These are phyloP conservation scores for Sarcophaga bullata DNA, from an alignment of 1,140 invertebrate genomes.

Conservation along the genomic window DNA sequence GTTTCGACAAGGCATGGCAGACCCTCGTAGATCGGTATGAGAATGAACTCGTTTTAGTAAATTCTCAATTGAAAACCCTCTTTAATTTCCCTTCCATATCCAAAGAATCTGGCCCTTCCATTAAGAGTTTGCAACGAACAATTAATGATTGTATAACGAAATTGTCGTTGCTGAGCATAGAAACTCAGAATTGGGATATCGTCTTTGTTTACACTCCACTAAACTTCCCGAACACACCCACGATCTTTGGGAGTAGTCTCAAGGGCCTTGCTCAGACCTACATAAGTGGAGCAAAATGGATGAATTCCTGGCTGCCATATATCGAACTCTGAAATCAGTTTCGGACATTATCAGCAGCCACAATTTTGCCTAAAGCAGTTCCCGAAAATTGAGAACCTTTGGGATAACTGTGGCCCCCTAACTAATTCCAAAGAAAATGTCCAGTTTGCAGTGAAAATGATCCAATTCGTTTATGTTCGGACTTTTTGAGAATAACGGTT, in stretches of 20 bases:
- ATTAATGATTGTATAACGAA: too few relatives aligned
- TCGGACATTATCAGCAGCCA: neutral
- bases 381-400: neutral
- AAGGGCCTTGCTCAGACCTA: neutral
- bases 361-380: neutral
- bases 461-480: neutral
- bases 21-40: neutral
- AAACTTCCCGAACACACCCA: neutral
- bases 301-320: neutral
- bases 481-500: neutral
- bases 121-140: too few relatives aligned
- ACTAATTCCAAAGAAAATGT: neutral
- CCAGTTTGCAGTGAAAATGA: neutral
- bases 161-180: neutral
- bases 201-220: neutral
- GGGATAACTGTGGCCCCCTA: neutral
- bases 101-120: neutral
- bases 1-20: neutral
- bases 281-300: neutral
- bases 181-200: neutral
- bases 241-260: neutral
- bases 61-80: neutral
- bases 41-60: neutral
- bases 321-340: neutral
- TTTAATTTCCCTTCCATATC: neutral